Evolutionary conservation across 2,797 vertebrate species (phyloP).

Genomic region (Spizella passerina): DNA sequence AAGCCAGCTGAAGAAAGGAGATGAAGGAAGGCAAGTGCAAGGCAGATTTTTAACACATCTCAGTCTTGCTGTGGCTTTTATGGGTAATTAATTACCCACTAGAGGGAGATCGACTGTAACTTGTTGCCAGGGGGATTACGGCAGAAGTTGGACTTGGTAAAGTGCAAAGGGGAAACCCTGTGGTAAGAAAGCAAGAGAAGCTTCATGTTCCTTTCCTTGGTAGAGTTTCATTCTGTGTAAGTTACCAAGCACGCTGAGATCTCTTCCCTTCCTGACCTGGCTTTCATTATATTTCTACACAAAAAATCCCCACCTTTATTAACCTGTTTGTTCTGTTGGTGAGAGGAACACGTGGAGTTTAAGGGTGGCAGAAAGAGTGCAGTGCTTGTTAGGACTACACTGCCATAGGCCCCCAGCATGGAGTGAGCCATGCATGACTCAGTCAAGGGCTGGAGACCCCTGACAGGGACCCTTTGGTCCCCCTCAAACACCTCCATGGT

Average conservation of each 20-base stretch:
- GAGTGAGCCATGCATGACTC: rapidly evolving
- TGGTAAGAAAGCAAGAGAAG: background rate
- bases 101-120: constrained; percentile 36
- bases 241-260: background rate
- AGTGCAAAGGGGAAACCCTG: background rate
- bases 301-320: background rate
- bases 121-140: background rate
- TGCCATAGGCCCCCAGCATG: background rate
- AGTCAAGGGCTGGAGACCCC: background rate
- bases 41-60: background rate
- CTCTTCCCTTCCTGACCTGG: background rate
- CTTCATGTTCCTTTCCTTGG: background rate
- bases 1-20: background rate
- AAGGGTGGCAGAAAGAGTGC: background rate
- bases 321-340: background rate
- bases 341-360: background rate
- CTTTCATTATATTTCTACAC: background rate
- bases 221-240: background rate
- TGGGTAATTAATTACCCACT: constrained; percentile 32
- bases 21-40: background rate
- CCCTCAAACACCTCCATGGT: background rate
- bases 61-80: background rate
- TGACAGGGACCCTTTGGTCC: background rate
- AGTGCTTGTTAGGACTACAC: background rate
- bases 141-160: background rate